A percentile compares a stretch with the other conserved stretches of the same genome.
Evolutionary conservation across 1,140 invertebrate species (phyloP).

Genomic region (Tetraneura akinire): DNA sequence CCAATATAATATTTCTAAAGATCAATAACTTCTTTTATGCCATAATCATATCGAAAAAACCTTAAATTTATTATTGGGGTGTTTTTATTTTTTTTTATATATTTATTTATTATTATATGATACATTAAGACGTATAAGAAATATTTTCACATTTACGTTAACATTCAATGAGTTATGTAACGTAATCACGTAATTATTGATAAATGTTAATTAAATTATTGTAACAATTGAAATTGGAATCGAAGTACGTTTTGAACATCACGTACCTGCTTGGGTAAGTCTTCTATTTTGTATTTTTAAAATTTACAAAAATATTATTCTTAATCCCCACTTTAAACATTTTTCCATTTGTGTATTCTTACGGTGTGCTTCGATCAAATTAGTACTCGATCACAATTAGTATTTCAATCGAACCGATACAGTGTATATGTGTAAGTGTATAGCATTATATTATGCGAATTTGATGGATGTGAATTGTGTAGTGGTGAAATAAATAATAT

Average conservation of each 20-base stretch:
- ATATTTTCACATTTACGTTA: constrained; percentile 1
- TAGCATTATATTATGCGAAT: background rate
- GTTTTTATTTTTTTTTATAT: too few relatives aligned
- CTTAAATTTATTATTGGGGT: constrained; percentile 9
- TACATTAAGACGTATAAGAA: background rate
- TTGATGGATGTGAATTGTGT: background rate
- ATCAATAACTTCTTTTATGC: constrained; percentile 1
- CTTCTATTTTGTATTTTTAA: background rate
- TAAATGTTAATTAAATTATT: background rate
- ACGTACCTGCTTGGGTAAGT: constrained; percentile 6
- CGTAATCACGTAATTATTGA: background rate
- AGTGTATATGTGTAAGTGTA: background rate
- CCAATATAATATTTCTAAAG: background rate
- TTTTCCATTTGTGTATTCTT: background rate
- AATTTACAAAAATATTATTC: background rate
- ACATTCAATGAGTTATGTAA: constrained; percentile 2
- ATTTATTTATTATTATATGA: background rate
- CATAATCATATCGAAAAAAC: constrained; percentile 15
- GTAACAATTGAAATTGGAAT: background rate
- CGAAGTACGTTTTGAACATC: background rate
- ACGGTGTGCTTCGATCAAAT: constrained; percentile 8
- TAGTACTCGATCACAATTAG: constrained; percentile 12
- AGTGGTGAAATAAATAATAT: background rate
- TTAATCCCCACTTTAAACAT: background rate
- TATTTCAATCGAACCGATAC: background rate